Base-by-base conservation (phyloP, 2,113 vertebrate genomes). In the Beaufortia kweichowensis region DNA sequence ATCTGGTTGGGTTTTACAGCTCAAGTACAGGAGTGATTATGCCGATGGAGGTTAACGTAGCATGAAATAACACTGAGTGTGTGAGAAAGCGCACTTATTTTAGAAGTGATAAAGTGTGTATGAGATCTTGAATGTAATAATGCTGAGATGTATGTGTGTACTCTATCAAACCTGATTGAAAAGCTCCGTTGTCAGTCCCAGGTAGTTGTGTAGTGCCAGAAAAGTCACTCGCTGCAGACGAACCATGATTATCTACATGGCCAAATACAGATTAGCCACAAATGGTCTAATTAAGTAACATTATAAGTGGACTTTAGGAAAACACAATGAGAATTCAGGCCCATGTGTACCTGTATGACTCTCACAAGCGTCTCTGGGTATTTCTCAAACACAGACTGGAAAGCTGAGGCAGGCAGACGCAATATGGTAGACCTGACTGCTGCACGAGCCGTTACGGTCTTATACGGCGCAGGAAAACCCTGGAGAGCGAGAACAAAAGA, bases 151-250 rank as follows among this genome's bases (percentile, higher is more conserved):
- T 15, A 59, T 17, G 41, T 9, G 33, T n/a, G 24, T 61, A 53
- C n/a, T 43, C 64, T 56, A 79, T 73, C 94, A 90, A 83, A 98
- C 96, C 11, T 91, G 92, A 77, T 90, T 98, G 90, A 98, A 98
- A 72, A 98, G 96, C 89, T 98, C 96, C 0, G 94, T 96, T 3
- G 96, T 98, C 81, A 99, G 91, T 8, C 97, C 96, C 68, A 99
- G 90, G 90, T 98, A 93, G 92, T 96, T 94, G 89, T 98, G 94
- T 39, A 98, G 85, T 0, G 96, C 95, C 53, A 98, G 86, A 83
- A 98, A 97, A 0, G 97, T 98, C 87, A 98, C 96, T 82, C 95
- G 93, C 89, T 99, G 97, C 59, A 98, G 94, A 26, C 93, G 92
- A 41, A 98, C 95, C 96, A 98, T 98, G 89, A 98, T 98, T 84